Evolutionary conservation across 2,888 invertebrate species (phyloP).

Genomic region (Euproctis similis): DNA sequence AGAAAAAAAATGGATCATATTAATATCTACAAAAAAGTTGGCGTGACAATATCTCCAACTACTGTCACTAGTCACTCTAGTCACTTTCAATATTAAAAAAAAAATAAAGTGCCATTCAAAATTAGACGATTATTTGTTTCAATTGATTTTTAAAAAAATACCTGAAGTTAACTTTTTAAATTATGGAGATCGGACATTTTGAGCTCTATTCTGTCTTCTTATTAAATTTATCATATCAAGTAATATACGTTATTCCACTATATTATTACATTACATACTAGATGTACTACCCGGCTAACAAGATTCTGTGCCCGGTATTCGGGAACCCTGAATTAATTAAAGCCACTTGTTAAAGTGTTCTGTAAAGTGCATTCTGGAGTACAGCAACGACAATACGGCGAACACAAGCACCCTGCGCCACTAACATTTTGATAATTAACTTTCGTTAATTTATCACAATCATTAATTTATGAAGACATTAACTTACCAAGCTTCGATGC

Average conservation of each 20-base stretch:
- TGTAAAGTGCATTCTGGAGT: conserved; percentile 11
- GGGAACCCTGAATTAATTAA: conserved; percentile 22
- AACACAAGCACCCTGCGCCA: neutral
- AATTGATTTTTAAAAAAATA: no score
- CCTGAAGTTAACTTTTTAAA: no score
- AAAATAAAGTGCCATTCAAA: no score
- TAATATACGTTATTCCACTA: conserved; percentile 30
- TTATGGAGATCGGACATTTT: no score
- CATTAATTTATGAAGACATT: conserved; percentile 13
- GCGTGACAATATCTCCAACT: no score
- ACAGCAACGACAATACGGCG: conserved; percentile 4
- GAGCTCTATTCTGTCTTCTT: conserved; percentile 17
- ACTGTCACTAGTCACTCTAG: no score
- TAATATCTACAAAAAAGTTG: no score
- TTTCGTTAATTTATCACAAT: conserved; percentile 5
- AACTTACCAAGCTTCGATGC: conserved; percentile 17
- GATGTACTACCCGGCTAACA: conserved; percentile 39
- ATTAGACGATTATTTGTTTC: no score
- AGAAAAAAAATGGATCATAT: no score
- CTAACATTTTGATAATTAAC: conserved; percentile 1
- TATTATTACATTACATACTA: conserved; percentile 17
- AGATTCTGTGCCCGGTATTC: conserved; percentile 29
- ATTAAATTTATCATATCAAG: no score
- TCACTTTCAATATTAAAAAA: no score
- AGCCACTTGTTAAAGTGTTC: conserved; percentile 18